These are phyloP conservation scores for Catagonus wagneri DNA, from an alignment of 2,113 vertebrate species.

Conservation along the genomic window DNA sequence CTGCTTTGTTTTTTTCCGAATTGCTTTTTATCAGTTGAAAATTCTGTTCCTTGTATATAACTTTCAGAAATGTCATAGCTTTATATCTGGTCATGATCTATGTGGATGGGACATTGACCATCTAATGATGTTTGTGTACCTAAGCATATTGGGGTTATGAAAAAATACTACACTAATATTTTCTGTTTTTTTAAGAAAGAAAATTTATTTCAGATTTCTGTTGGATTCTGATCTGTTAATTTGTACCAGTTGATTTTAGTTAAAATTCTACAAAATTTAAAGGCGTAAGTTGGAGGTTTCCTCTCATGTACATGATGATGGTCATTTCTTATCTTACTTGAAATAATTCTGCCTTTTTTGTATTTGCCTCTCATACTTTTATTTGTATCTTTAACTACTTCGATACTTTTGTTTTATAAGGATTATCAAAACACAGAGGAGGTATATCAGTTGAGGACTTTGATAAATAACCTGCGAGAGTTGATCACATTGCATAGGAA, in stretches of 20 bases:
- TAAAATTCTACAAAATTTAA: constrained; percentile 28
- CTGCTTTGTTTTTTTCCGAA: constrained; percentile 13
- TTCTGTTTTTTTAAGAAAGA: neutral
- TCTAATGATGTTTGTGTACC: neutral
- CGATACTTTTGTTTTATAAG: constrained; percentile 85
- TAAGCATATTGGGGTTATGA: neutral
- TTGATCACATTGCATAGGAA: constrained; percentile 92
- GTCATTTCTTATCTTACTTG: constrained; percentile 2
- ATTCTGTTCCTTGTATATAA: neutral
- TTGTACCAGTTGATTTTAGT: neutral
- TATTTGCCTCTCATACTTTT: neutral
- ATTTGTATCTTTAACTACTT: neutral
- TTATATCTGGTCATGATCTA: neutral
- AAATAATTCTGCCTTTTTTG: neutral
- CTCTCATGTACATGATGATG: neutral
- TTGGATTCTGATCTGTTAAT: neutral
- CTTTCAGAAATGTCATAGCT: neutral
- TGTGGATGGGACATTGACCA: neutral
- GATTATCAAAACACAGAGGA: constrained; percentile 89
- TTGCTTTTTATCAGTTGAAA: constrained; percentile 21
- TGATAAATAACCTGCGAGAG: constrained; percentile 91
- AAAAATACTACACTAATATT: neutral
- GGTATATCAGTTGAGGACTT: constrained; percentile 87
- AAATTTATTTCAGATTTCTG: neutral
- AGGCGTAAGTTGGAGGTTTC: neutral